phyloP scores from a whole-genome alignment of 2,797 vertebrate species.

The Poeciliopsis gracilis region DNA sequence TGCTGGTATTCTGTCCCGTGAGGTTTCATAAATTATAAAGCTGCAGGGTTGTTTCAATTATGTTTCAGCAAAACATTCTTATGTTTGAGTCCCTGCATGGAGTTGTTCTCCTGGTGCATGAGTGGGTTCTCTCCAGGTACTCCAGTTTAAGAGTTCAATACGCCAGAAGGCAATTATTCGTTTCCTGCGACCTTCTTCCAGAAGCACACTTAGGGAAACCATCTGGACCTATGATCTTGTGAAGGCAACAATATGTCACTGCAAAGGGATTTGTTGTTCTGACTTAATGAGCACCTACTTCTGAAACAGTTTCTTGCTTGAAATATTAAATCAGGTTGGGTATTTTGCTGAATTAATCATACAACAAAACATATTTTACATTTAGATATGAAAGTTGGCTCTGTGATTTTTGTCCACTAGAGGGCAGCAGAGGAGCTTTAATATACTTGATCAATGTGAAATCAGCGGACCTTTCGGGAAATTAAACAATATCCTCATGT shows the following conservation, averaged over 20 bases:
- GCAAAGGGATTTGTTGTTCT: neutral
- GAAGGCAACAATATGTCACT: too few species aligned
- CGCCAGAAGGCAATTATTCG: too few species aligned
- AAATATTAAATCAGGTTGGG: neutral
- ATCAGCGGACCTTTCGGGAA: neutral
- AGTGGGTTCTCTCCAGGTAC: neutral
- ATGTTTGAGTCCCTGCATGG: neutral
- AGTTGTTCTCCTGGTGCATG: neutral
- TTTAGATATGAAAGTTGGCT: neutral
- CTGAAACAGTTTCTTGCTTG: neutral
- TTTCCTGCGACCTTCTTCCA: too few species aligned
- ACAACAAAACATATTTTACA: neutral
- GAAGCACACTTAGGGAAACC: too few species aligned
- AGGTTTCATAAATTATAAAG: neutral
- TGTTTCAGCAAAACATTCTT: neutral
- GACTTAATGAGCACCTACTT: neutral
- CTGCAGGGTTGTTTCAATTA: neutral
- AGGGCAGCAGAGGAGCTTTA: conserved; percentile 13
- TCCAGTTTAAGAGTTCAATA: neutral
- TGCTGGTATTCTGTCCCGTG: neutral
- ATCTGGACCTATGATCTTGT: too few species aligned
- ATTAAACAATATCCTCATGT: neutral
- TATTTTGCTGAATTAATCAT: neutral
- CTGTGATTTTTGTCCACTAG: conserved; percentile 16
- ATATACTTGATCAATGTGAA: neutral